These are phyloP conservation scores for Hapalemur alaotrensis DNA, from an alignment of 2,797 vertebrate species.

Conservation along the genomic window DNA sequence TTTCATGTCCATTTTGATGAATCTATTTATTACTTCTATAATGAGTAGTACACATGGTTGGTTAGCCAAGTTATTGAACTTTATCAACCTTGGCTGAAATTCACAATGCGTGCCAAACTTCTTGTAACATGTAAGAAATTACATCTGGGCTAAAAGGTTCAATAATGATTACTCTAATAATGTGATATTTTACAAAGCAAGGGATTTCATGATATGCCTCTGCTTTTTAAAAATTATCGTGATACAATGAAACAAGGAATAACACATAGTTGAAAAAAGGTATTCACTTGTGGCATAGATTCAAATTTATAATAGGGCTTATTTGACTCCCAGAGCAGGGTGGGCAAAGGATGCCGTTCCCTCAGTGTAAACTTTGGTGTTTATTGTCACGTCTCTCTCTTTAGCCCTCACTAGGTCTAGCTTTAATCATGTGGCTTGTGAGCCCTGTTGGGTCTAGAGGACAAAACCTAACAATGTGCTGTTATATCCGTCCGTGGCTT, in stretches of 20 bases:
- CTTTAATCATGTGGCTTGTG: neutral
- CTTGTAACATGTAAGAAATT: slow-evolving; percentile 91
- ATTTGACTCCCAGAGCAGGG: neutral
- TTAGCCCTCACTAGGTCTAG: neutral
- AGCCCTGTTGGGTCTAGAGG: neutral
- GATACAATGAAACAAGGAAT: slow-evolving; percentile 35
- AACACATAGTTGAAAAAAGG: neutral
- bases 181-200: slow-evolving; percentile 81
- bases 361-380: neutral
- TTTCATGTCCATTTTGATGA: slow-evolving; percentile 92
- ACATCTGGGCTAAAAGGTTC: slow-evolving; percentile 89
- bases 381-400: accelerated
- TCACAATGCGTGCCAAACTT: slow-evolving; percentile 90
- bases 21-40: slow-evolving; percentile 95
- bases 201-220: slow-evolving; percentile 50
- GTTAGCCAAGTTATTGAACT: slow-evolving; percentile 97
- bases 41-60: slow-evolving; percentile 93
- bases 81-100: slow-evolving; percentile 95
- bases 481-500: neutral
- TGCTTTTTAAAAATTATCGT: slow-evolving; percentile 51
- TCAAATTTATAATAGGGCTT: neutral
- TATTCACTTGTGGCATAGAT: neutral
- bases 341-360: neutral
- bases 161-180: slow-evolving; percentile 91
- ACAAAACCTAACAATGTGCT: neutral